Conservation (phyloP, 1,140 invertebrate genomes). For the Drosophila sulfurigaster region DNA sequence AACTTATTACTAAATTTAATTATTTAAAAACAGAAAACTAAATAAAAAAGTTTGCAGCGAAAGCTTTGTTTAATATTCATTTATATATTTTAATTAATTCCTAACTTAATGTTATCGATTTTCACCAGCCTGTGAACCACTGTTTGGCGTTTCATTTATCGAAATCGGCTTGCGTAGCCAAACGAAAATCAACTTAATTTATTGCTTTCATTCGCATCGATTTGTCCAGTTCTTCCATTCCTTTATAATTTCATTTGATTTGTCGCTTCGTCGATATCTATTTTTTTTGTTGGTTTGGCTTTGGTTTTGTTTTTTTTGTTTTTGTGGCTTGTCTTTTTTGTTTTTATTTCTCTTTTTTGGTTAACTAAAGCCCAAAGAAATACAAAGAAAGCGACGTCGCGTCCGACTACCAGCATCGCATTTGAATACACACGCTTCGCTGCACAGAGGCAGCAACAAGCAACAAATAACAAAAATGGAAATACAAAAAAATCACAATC, state of each 20-base stretch:
- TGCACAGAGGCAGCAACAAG: slow-evolving; percentile 48
- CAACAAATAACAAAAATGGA: slow-evolving; percentile 35
- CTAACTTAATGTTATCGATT: not conserved
- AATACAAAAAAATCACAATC: slow-evolving; percentile 17
- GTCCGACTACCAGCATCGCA: slow-evolving; percentile 47
- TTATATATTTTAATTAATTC: too few species aligned
- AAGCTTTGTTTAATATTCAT: too few species aligned
- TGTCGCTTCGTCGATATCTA: slow-evolving; percentile 65
- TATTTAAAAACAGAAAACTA: not conserved
- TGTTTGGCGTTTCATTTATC: slow-evolving; percentile 53
- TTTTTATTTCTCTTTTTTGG: slow-evolving; percentile 30
- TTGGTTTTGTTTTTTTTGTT: slow-evolving; percentile 31
- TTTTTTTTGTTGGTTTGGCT: slow-evolving; percentile 31
- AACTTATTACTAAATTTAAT: not conserved
- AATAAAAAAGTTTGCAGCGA: too few species aligned
- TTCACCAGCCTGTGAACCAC: not conserved
- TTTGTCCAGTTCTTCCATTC: slow-evolving; percentile 77
- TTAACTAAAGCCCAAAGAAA: slow-evolving; percentile 61
- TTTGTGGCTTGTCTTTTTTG: slow-evolving; percentile 25
- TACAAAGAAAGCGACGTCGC: slow-evolving; percentile 71
- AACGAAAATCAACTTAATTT: slow-evolving; percentile 76
- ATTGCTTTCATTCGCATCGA: slow-evolving; percentile 79
- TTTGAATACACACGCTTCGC: slow-evolving; percentile 77
- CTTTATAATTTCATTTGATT: slow-evolving; percentile 81
- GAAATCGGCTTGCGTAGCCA: slow-evolving; percentile 67